Conservation (phyloP, 2,113 vertebrate species). For the Canis aureus region DNA sequence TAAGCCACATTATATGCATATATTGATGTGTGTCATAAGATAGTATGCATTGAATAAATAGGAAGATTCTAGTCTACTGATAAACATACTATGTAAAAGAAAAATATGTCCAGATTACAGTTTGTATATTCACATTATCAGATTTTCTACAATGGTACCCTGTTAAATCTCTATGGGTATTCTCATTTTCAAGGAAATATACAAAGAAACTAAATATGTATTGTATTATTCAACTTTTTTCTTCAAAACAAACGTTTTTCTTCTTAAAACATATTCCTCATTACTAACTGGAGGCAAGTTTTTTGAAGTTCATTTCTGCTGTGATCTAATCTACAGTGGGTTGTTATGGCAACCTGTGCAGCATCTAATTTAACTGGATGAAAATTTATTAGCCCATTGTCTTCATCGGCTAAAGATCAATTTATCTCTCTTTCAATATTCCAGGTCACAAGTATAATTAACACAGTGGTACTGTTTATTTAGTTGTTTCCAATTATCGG, state of each 20-base stretch:
- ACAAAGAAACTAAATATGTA: background rate
- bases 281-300: background rate
- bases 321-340: background rate
- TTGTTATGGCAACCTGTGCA: constrained; percentile 1
- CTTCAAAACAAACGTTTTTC: background rate
- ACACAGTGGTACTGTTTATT: background rate
- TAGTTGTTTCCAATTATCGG: background rate
- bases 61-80: background rate
- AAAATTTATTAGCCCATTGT: background rate
- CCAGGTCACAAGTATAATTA: background rate
- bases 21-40: background rate
- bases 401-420: background rate
- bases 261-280: background rate
- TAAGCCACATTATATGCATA: background rate
- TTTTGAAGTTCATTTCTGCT: background rate
- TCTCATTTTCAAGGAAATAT: background rate
- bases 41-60: background rate
- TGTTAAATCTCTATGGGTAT: background rate
- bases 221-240: background rate
- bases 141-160: background rate
- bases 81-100: background rate
- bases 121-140: background rate
- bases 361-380: background rate
- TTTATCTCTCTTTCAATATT: background rate
- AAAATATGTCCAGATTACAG: background rate